These are phyloP conservation scores for Fragariocoptes setiger DNA, from an alignment of 1,140 invertebrate genomes.

Conservation along the genomic window DNA sequence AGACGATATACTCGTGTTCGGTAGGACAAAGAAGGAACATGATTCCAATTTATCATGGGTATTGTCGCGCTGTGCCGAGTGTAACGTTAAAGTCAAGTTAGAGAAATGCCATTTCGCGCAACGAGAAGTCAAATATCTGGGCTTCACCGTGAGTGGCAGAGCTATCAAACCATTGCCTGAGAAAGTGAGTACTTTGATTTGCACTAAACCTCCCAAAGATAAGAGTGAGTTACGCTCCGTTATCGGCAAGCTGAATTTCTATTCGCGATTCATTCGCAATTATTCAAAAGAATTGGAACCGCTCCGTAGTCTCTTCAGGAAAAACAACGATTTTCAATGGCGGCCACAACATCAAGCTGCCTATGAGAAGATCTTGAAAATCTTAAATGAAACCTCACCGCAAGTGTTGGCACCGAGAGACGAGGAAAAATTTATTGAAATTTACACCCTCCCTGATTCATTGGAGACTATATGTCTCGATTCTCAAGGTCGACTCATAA, in stretches of 20 bases:
- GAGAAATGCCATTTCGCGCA: constrained; percentile 2
- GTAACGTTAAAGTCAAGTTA: constrained; percentile 1
- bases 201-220: constrained; percentile 2
- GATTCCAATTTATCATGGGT: neutral
- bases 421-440: too few species aligned
- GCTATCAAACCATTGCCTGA: neutral
- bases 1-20: constrained; percentile 10
- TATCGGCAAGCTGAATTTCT: constrained; percentile 5
- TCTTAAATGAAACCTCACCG: too few species aligned
- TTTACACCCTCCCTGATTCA: too few species aligned
- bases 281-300: too few species aligned
- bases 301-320: too few species aligned
- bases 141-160: neutral
- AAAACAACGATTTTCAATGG: too few species aligned
- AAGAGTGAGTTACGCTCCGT: neutral
- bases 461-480: too few species aligned
- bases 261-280: constrained; percentile 5
- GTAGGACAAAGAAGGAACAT: constrained; percentile 8
- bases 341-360: too few species aligned
- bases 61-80: neutral
- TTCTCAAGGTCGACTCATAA: too few species aligned
- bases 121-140: constrained; percentile 1
- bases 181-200: too few species aligned
- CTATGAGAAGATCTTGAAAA: too few species aligned
- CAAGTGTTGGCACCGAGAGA: too few species aligned